These are phyloP conservation scores for Vulpes vulpes DNA, from an alignment of 2,113 vertebrate species.

Conservation along the genomic window DNA sequence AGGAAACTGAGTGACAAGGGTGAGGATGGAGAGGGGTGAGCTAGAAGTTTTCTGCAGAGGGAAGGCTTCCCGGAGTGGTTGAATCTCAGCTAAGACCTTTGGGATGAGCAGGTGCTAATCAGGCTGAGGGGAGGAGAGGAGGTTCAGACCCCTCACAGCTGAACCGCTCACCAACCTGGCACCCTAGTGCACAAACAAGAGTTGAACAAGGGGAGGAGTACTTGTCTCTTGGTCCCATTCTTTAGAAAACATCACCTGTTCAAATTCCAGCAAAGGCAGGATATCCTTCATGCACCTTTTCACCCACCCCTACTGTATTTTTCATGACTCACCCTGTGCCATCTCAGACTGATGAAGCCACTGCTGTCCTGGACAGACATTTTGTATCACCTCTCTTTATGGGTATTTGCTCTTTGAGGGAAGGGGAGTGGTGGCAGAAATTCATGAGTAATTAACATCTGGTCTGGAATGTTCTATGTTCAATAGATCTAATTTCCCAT, in stretches of 20 bases:
- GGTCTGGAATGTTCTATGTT: background rate
- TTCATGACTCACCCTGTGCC: background rate
- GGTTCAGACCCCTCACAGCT: background rate
- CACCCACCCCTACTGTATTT: background rate
- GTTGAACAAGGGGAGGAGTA: background rate
- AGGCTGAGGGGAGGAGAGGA: background rate
- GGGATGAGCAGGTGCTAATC: background rate
- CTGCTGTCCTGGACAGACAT: background rate
- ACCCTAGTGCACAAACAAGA: too few species aligned
- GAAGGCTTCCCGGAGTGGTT: background rate
- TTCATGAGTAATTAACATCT: background rate
- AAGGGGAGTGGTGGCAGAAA: background rate
- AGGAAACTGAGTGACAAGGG: background rate
- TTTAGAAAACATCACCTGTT: background rate
- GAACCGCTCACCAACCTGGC: background rate
- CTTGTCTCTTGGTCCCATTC: background rate
- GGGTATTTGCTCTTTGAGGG: background rate
- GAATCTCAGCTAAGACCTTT: background rate
- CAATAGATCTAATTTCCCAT: fast-evolving
- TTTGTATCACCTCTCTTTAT: background rate
- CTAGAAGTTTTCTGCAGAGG: too few species aligned
- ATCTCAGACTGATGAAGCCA: background rate
- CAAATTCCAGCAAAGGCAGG: background rate
- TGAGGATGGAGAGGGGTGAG: too few species aligned
- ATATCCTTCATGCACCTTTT: background rate